Conservation (phyloP, 2,113 vertebrate species). For the Gymnocephalus cernua region DNA sequence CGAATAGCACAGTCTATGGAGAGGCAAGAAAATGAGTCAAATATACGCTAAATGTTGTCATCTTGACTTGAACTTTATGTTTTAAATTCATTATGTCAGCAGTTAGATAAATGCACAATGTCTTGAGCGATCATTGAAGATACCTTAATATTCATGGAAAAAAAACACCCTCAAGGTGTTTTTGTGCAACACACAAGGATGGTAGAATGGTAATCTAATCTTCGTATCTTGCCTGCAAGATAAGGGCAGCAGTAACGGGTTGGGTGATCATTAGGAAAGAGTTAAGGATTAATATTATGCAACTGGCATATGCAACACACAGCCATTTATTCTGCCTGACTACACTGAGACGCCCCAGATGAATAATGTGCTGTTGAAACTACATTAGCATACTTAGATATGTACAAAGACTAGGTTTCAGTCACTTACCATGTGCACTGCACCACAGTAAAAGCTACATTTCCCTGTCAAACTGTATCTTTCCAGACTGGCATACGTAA, state of each 20-base stretch:
- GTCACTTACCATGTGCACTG: neutral
- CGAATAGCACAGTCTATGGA: neutral
- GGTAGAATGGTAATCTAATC: conserved; percentile 27
- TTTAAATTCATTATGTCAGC: conserved; percentile 15
- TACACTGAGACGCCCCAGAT: neutral
- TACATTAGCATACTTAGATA: neutral
- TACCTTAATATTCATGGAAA: conserved; percentile 34
- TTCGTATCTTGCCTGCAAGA: conserved; percentile 25
- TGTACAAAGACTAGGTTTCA: neutral
- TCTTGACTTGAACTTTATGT: neutral
- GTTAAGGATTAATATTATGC: conserved; percentile 22
- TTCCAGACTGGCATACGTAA: conserved; percentile 1
- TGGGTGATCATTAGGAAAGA: conserved; percentile 15
- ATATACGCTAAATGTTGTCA: neutral
- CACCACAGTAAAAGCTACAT: neutral
- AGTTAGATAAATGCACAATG: conserved; percentile 1
- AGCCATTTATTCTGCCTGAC: conserved; percentile 11
- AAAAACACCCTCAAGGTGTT: conserved; percentile 27
- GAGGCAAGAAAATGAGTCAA: neutral
- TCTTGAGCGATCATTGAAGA: neutral
- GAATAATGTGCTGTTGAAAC: conserved; percentile 1
- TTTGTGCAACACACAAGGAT: conserved; percentile 29
- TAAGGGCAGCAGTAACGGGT: conserved; percentile 16
- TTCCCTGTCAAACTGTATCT: neutral
- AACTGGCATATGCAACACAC: conserved; percentile 4